Conservation (phyloP, 2,888 invertebrate genomes). For the Hoplodrina blanda region DNA sequence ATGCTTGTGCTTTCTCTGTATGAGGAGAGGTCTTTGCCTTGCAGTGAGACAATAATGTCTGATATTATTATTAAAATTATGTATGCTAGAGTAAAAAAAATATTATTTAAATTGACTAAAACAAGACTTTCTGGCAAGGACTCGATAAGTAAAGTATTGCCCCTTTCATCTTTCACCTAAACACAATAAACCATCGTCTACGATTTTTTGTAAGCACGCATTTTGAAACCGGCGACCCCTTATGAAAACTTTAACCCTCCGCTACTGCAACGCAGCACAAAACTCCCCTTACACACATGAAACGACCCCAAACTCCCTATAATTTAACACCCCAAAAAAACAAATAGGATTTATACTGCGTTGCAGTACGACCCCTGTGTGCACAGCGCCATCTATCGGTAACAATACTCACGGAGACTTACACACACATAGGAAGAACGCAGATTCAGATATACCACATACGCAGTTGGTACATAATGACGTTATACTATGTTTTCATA, state of each 20-base stretch:
- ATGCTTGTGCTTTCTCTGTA: too few species aligned
- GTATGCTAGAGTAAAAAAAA: too few species aligned
- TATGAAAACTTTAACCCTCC: slow-evolving; percentile 45
- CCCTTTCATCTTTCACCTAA: neutral
- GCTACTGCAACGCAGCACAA: slow-evolving; percentile 34
- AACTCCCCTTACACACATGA: slow-evolving; percentile 37
- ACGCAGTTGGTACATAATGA: slow-evolving; percentile 40
- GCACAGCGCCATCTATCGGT: slow-evolving; percentile 52
- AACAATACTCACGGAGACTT: neutral
- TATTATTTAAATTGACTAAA: too few species aligned
- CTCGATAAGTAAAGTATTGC: neutral
- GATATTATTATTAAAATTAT: too few species aligned
- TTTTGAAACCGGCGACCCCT: slow-evolving; percentile 29
- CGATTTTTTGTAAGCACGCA: neutral
- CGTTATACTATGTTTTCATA: slow-evolving; percentile 73
- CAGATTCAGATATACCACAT: slow-evolving; percentile 24
- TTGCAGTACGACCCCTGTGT: slow-evolving; percentile 41
- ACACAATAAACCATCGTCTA: neutral
- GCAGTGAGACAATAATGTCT: too few species aligned
- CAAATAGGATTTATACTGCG: slow-evolving; percentile 50
- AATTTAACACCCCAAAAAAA: slow-evolving; percentile 41
- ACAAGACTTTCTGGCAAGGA: too few species aligned
- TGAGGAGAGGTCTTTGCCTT: too few species aligned
- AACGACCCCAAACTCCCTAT: slow-evolving; percentile 35
- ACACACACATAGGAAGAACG: slow-evolving; percentile 19